A percentile compares a stretch with the other conserved stretches of the same genome.
phyloP scores from a whole-genome alignment of 2,797 vertebrate species.

The Gallinago stenura region DNA sequence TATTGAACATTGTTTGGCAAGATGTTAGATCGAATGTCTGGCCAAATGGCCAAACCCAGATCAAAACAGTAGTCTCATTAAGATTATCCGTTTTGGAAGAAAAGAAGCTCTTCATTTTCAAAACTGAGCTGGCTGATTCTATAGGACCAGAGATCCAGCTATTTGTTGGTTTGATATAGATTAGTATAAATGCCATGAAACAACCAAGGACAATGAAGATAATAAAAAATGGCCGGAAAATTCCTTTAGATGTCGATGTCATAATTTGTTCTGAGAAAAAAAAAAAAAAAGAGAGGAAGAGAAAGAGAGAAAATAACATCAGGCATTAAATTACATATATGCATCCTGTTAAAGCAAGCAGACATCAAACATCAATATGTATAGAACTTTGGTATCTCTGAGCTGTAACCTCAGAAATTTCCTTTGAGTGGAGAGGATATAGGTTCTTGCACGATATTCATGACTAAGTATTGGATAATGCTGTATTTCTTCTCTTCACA shows the following conservation, averaged over 20 bases:
- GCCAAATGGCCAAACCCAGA: constrained; percentile 98
- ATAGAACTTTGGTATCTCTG: background rate
- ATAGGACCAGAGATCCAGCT: constrained; percentile 93
- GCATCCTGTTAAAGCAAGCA: background rate
- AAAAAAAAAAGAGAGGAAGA: constrained; percentile 63
- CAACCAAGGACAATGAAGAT: constrained; percentile 92
- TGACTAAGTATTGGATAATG: background rate
- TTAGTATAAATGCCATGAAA: constrained; percentile 95
- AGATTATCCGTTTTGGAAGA: constrained; percentile 87
- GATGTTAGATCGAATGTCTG: constrained; percentile 92
- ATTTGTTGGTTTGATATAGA: constrained; percentile 97
- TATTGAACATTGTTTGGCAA: constrained; percentile 91
- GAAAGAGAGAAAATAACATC: constrained; percentile 25
- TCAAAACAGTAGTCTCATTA: constrained; percentile 91
- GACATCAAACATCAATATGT: background rate
- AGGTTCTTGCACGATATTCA: background rate
- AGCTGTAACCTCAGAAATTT: background rate
- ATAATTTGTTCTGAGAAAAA: constrained; percentile 91
- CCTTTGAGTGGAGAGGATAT: background rate
- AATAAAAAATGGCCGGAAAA: constrained; percentile 95
- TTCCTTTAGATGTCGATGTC: constrained; percentile 96
- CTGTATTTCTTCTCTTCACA: background rate
- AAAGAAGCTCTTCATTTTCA: constrained; percentile 92
- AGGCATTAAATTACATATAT: background rate
- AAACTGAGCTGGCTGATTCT: constrained; percentile 90